These are phyloP conservation scores for Antitype chi DNA, from an alignment of 2,888 invertebrate species.

Conservation along the genomic window DNA sequence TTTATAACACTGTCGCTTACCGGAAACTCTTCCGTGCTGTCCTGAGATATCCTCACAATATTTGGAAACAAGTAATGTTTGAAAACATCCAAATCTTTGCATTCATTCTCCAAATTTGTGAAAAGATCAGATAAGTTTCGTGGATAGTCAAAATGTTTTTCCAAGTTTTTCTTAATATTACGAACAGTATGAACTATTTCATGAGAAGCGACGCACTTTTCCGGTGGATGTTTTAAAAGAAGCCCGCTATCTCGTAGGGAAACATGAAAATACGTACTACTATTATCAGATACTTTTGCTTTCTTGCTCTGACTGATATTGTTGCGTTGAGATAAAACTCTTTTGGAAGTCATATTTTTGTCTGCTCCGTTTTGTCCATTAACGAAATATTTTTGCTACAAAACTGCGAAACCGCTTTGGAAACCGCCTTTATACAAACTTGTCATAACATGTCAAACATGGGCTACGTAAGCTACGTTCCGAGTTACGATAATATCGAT, in stretches of 20 bases:
- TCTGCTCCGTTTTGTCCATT: neutral
- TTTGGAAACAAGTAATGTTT: slow-evolving; percentile 85
- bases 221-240: slow-evolving; percentile 78
- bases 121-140: slow-evolving; percentile 90
- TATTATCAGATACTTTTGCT: slow-evolving; percentile 67
- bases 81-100: slow-evolving; percentile 70
- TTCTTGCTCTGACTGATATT: slow-evolving; percentile 73
- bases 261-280: slow-evolving; percentile 74
- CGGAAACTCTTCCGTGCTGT: slow-evolving; percentile 76
- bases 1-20: slow-evolving; percentile 91
- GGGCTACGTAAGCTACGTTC: too few relatives aligned
- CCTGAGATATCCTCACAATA: slow-evolving; percentile 76
- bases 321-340: slow-evolving; percentile 69
- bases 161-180: slow-evolving; percentile 78
- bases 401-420: neutral
- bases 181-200: slow-evolving; percentile 88
- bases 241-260: slow-evolving; percentile 81
- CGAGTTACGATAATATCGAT: too few relatives aligned
- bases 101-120: slow-evolving; percentile 71
- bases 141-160: slow-evolving; percentile 87
- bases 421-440: slow-evolving; percentile 20
- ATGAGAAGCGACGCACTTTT: slow-evolving; percentile 75
- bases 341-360: slow-evolving; percentile 70
- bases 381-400: neutral
- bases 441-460: slow-evolving; percentile 39